phyloP scores from a whole-genome alignment of 2,888 invertebrate genomes.

The Bugulina stolonifera region DNA sequence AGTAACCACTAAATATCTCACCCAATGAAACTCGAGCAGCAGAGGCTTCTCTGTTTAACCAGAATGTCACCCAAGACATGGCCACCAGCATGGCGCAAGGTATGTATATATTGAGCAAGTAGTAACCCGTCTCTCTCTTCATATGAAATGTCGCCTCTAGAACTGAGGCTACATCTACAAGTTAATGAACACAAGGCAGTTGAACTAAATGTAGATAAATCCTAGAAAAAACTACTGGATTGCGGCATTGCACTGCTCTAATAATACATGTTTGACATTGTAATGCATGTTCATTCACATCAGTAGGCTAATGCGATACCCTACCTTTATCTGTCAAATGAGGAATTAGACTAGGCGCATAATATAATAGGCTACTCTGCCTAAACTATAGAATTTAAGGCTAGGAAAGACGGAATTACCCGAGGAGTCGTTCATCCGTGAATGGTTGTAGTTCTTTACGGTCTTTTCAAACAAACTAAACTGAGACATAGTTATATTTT shows the following conservation, averaged over 20 bases:
- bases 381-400: too few species aligned
- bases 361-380: too few species aligned
- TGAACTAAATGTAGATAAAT: too few species aligned
- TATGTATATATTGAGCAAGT: slow-evolving; percentile 88
- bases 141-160: slow-evolving; percentile 86
- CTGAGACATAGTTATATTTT: slow-evolving; percentile 86
- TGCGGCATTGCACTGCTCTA: too few species aligned
- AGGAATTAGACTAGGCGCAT: too few species aligned
- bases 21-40: slow-evolving; percentile 85
- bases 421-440: not conserved
- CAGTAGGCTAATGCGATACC: too few species aligned
- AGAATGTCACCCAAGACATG: slow-evolving; percentile 91
- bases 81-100: slow-evolving; percentile 89
- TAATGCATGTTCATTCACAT: too few species aligned
- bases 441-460: not conserved
- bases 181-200: too few species aligned
- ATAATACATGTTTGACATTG: too few species aligned
- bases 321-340: too few species aligned
- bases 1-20: slow-evolving; percentile 50
- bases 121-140: slow-evolving; percentile 86
- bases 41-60: slow-evolving; percentile 90
- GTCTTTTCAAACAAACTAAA: slow-evolving; percentile 64
- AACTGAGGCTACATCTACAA: slow-evolving; percentile 64
- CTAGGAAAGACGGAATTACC: too few species aligned
- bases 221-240: too few species aligned